These are phyloP conservation scores for Limonius californicus DNA, from an alignment of 1,140 invertebrate species.

Conservation along the genomic window DNA sequence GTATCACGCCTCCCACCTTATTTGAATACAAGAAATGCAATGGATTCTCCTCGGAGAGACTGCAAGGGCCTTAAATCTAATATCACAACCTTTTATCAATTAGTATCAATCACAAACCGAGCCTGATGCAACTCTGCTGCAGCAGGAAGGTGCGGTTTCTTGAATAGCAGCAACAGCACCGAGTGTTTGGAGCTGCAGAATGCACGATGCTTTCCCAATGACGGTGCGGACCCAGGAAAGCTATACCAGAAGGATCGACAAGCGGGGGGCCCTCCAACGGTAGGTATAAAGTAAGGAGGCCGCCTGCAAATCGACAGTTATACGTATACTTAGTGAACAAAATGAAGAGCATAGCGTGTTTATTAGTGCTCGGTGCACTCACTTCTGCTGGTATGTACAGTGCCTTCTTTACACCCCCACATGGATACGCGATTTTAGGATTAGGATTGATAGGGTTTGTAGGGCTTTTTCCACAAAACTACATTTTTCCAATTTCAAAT, in stretches of 20 bases:
- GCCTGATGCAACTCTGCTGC: too few species aligned
- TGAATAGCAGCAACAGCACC: neutral
- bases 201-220: slow-evolving; percentile 13
- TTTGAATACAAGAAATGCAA: too few species aligned
- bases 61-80: too few species aligned
- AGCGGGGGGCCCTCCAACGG: slow-evolving; percentile 26
- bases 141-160: neutral
- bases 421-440: slow-evolving; percentile 4
- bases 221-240: neutral
- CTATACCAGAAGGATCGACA: slow-evolving; percentile 13
- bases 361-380: slow-evolving; percentile 42
- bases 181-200: neutral
- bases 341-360: slow-evolving; percentile 43
- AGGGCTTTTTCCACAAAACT: too few species aligned
- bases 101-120: too few species aligned
- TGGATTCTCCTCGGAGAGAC: too few species aligned
- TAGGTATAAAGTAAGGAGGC: slow-evolving; percentile 33
- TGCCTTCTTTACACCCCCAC: neutral
- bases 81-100: too few species aligned
- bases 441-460: too few species aligned
- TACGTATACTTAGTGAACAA: slow-evolving; percentile 19
- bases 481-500: too few species aligned
- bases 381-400: slow-evolving; percentile 41
- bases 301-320: slow-evolving; percentile 28
- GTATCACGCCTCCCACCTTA: too few species aligned